Conservation (phyloP, 2,113 vertebrate genomes). For the Thymallus thymallus region DNA sequence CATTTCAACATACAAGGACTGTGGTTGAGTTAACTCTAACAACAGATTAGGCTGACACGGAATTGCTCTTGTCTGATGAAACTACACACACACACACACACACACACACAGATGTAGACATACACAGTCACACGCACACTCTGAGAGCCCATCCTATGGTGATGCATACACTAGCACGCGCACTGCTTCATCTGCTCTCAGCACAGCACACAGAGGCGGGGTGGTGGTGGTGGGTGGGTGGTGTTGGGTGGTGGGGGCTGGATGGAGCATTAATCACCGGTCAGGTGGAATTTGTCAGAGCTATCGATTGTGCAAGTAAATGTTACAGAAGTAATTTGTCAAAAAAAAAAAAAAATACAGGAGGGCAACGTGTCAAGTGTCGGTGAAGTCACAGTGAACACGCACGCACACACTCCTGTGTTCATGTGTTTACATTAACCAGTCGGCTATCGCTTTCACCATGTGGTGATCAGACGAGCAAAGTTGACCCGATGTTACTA, state of each 20-base stretch:
- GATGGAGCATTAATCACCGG: constrained; percentile 87
- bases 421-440: too few species aligned
- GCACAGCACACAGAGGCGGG: constrained; percentile 63
- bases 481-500: too few species aligned
- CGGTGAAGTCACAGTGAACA: constrained; percentile 45
- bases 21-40: too few species aligned
- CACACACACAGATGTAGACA: constrained; percentile 4
- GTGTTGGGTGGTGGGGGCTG: constrained; percentile 48
- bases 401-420: background rate
- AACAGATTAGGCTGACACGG: background rate
- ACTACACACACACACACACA: constrained; percentile 5
- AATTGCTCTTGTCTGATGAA: background rate
- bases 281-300: constrained; percentile 90
- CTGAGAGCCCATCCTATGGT: background rate
- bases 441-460: too few species aligned
- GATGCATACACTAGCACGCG: constrained; percentile 6
- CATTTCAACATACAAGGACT: too few species aligned
- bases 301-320: constrained; percentile 93
- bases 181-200: constrained; percentile 65
- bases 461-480: too few species aligned
- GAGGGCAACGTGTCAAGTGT: constrained; percentile 80
- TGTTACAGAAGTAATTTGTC: constrained; percentile 94
- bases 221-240: constrained; percentile 47
- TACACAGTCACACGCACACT: constrained; percentile 7
- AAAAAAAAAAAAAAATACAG: constrained; percentile 46